A percentile compares a stretch with the other conserved stretches of the same genome.
These are phyloP conservation scores for Alosa alosa DNA, from an alignment of 2,113 vertebrate genomes.

Conservation along the genomic window DNA sequence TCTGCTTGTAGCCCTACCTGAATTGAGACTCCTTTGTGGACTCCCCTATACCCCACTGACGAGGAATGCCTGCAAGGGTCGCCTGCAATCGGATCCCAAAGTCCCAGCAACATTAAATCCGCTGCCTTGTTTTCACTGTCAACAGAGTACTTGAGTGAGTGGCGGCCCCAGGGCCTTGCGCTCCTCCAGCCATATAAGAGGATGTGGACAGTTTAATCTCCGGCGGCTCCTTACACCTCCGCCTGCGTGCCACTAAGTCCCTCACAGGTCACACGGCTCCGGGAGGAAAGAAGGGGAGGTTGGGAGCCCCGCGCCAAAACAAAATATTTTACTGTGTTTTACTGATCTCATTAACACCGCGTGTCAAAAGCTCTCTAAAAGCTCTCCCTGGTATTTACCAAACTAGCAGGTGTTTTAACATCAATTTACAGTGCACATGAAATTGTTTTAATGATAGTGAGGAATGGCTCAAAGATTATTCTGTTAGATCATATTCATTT, in stretches of 20 bases:
- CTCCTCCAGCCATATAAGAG: slow-evolving; percentile 65
- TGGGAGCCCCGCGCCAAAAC: background rate
- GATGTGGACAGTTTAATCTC: slow-evolving; percentile 62
- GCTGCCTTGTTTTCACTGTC: slow-evolving; percentile 69
- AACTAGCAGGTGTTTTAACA: background rate
- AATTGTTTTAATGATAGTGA: background rate
- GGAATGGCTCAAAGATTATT: background rate
- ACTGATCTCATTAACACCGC: background rate
- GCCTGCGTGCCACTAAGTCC: background rate
- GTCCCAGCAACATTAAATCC: slow-evolving; percentile 55
- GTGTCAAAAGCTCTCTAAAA: background rate
- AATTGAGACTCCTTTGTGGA: slow-evolving; percentile 36
- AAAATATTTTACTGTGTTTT: background rate
- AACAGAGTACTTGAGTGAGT: slow-evolving; percentile 70
- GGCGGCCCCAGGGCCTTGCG: slow-evolving; percentile 51
- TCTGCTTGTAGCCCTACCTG: slow-evolving; percentile 44
- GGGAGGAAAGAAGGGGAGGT: background rate
- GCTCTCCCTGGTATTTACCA: background rate
- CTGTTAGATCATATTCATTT: background rate
- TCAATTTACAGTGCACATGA: background rate
- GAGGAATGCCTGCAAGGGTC: slow-evolving; percentile 22
- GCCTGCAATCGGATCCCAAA: slow-evolving; percentile 61
- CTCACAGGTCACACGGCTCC: too few relatives aligned
- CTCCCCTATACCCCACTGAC: slow-evolving; percentile 1
- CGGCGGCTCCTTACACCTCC: slow-evolving; percentile 41